Evolutionary conservation across 2,888 invertebrate genomes (phyloP), one percentile per base, ranked within the genome.

Genomic region (Netelia inedita): DNA sequence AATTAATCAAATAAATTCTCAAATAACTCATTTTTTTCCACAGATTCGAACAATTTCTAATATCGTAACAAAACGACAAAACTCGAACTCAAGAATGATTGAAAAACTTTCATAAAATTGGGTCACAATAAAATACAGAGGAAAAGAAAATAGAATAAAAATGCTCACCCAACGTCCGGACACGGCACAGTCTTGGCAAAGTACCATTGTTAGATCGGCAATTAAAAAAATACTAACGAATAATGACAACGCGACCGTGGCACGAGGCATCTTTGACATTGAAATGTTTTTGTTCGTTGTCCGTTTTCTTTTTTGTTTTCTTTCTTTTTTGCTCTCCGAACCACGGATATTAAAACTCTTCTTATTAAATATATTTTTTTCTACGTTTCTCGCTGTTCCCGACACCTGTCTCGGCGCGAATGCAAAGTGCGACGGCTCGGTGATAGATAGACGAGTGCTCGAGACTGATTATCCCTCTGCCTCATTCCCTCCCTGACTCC

Each of bases 161-260:
- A 78, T 41, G 5, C 88, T 88, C 59, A 88, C 88, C 53, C 85
- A 87, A 68, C 84, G 85, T 3, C 89, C 89, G 23, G 83, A 73
- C 11, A 82, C 80, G 0, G 74, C 74, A 35, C 89, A 89, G 10
- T 85, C 86, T 75, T 89, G 89, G 1, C 81, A 65, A 8, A 55
- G 59, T 21, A 83, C 57, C 23, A 10, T 68, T 5, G 59, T 59
- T 16, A 75, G 53, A n/a, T 43, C 46, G 9, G 74, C 11, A 5
- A 81, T 8, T 9, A 86, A 10, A n/a, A 73, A 16, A 35, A 68
- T 9, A 55, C 53, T 55, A 21, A 76, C 55, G 14, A 50, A 21
- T n/a, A 82, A 11, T 21, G 76, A 61, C 63, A 71, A 63, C 43
- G 46, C 57, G 46, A 75, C 72, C 6, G 11, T 28, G 28, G 41